Conservation (phyloP, 2,113 vertebrate species). For the Pygoscelis adeliae region DNA sequence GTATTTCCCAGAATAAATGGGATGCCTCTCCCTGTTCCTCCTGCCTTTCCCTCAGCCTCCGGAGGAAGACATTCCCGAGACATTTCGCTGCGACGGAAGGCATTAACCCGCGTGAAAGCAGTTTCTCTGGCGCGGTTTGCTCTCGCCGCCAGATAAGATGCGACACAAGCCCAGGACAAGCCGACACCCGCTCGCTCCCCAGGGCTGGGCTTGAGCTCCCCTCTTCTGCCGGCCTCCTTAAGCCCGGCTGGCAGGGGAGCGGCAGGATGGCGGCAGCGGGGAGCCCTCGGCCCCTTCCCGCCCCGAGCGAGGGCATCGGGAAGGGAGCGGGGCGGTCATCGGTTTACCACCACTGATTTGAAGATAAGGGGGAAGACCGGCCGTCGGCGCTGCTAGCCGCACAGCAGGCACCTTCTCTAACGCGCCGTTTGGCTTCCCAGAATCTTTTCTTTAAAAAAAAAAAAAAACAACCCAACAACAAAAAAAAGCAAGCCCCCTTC, state of each 20-base stretch:
- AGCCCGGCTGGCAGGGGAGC: neutral
- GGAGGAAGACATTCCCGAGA: neutral
- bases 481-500: neutral
- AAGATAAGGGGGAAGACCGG: accelerated
- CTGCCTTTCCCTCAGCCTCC: neutral
- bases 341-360: accelerated
- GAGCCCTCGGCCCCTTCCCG: neutral
- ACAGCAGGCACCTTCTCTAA: neutral
- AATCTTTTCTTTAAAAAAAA: accelerated
- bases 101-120: neutral
- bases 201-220: neutral
- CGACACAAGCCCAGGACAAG: neutral
- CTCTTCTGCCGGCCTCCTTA: accelerated
- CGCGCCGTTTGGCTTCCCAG: accelerated
- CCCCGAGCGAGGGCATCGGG: neutral
- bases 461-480: neutral
- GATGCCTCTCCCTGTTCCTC: neutral
- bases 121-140: neutral
- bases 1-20: neutral
- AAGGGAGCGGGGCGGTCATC: accelerated
- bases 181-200: neutral
- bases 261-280: neutral
- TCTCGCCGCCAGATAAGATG: neutral
- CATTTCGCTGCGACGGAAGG: neutral
- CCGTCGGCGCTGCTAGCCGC: neutral